A percentile compares a stretch with the other conserved stretches of the same genome.
phyloP scores from a whole-genome alignment of 1,140 invertebrate genomes.

The Luehdorfia chinensis region DNA sequence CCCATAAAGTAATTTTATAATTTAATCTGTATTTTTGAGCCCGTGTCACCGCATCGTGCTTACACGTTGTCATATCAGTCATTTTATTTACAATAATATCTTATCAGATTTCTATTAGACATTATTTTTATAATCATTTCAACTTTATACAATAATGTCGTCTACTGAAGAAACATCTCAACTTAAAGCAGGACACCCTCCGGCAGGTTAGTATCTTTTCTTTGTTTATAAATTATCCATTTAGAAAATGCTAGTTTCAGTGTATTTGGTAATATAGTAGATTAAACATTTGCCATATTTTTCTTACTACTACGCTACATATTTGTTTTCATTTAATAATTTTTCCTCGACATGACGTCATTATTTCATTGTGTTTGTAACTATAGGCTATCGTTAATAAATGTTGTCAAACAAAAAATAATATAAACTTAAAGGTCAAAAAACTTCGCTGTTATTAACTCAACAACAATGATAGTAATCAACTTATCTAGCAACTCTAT shows the following conservation, averaged over 20 bases:
- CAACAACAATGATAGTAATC: neutral
- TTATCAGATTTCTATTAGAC: constrained; percentile 38
- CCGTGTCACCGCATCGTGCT: constrained; percentile 34
- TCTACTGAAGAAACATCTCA: constrained; percentile 80
- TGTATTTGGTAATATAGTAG: neutral
- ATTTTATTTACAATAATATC: constrained; percentile 40
- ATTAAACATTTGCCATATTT: neutral
- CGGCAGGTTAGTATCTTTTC: constrained; percentile 82
- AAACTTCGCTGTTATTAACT: neutral
- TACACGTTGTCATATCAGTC: constrained; percentile 60
- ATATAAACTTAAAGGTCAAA: constrained; percentile 41
- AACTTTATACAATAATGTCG: constrained; percentile 51
- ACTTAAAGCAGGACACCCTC: constrained; percentile 89
- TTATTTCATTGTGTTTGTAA: constrained; percentile 2
- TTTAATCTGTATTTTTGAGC: constrained; percentile 20
- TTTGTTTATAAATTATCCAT: constrained; percentile 28
- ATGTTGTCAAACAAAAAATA: constrained; percentile 60
- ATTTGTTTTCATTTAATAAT: neutral
- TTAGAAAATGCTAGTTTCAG: neutral
- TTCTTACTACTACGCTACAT: neutral
- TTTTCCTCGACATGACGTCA: constrained; percentile 2
- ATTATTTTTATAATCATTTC: constrained; percentile 23
- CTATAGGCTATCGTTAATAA: constrained; percentile 16
- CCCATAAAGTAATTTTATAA: no score
- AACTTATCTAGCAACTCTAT: no score